phyloP scores from a whole-genome alignment of 2,888 invertebrate genomes.

The Andrena minutula region DNA sequence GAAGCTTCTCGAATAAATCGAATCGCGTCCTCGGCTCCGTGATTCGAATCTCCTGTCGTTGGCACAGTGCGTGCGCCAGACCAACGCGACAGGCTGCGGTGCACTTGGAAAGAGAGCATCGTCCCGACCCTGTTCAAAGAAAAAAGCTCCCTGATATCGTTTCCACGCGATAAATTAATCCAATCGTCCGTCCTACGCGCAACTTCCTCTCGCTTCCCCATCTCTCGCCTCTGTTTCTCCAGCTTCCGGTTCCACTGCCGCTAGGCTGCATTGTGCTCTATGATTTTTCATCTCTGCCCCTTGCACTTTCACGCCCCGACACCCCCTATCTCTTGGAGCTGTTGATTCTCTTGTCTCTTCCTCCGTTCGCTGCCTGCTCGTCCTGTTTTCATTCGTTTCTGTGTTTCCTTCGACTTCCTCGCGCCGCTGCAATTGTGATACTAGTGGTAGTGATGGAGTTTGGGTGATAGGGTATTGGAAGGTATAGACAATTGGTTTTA shows the following conservation, averaged over 20 bases:
- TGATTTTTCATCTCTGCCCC: not conserved
- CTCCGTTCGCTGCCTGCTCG: not conserved
- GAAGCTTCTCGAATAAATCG: slow-evolving; percentile 4
- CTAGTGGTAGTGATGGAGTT: no score
- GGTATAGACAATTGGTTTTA: no score
- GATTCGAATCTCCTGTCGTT: slow-evolving; percentile 30
- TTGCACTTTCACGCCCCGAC: not conserved
- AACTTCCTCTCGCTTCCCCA: slow-evolving; percentile 46
- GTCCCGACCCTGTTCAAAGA: slow-evolving; percentile 19
- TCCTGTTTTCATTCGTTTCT: not conserved
- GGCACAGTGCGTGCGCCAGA: not conserved
- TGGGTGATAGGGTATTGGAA: no score
- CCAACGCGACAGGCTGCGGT: slow-evolving; percentile 20
- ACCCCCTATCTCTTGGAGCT: not conserved
- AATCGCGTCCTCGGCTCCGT: slow-evolving; percentile 14
- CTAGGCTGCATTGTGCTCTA: not conserved
- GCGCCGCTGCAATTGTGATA: no score
- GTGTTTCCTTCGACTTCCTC: not conserved
- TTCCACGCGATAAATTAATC: slow-evolving; percentile 80
- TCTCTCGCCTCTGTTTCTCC: not conserved
- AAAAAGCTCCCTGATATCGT: slow-evolving; percentile 55
- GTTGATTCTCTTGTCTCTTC: not conserved
- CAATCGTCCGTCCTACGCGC: slow-evolving; percentile 73
- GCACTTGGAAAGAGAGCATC: slow-evolving; percentile 29
- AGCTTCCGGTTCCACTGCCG: slow-evolving; percentile 1